Percentiles rank a stretch among this genome's conserved stretches.
phyloP scores from a whole-genome alignment of 1,140 invertebrate genomes.

The Philotrypesis tridentata region DNA sequence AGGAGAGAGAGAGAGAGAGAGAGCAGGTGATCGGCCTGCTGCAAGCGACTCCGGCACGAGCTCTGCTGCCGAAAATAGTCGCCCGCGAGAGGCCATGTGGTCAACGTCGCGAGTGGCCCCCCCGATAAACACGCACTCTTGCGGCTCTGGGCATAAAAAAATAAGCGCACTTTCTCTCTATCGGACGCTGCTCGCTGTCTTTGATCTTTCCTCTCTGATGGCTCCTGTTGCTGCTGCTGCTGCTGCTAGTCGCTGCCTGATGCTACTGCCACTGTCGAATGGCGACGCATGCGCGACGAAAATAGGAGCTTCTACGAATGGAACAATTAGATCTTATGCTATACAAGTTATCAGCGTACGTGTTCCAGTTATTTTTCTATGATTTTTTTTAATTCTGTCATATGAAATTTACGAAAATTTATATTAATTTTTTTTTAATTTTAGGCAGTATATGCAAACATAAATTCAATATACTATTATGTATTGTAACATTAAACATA shows the following conservation, averaged over 20 bases:
- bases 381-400: too few relatives aligned
- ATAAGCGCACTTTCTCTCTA: conserved; percentile 35
- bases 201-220: conserved; percentile 55
- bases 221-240: conserved; percentile 33
- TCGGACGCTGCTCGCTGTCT: conserved; percentile 48
- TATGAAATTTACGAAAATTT: too few relatives aligned
- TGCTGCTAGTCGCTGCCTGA: too few relatives aligned
- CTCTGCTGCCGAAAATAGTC: conserved; percentile 57
- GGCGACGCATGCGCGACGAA: conserved; percentile 18
- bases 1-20: conserved; percentile 28
- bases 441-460: too few relatives aligned
- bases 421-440: too few relatives aligned
- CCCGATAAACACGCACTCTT: conserved; percentile 54
- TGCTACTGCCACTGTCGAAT: not conserved
- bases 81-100: conserved; percentile 57
- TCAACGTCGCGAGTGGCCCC: conserved; percentile 53
- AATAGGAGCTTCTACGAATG: conserved; percentile 47
- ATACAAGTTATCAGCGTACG: not conserved
- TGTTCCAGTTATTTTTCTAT: not conserved
- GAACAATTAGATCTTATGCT: conserved; percentile 25
- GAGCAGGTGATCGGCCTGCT: conserved; percentile 44
- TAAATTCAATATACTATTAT: too few relatives aligned
- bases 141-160: conserved; percentile 21
- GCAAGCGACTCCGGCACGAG: too few relatives aligned
- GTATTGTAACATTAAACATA: too few relatives aligned